Evolutionary conservation across 2,113 vertebrate species (phyloP), one percentile per base, ranked within the genome.

Genomic region (Amblyopsis rosae): DNA sequence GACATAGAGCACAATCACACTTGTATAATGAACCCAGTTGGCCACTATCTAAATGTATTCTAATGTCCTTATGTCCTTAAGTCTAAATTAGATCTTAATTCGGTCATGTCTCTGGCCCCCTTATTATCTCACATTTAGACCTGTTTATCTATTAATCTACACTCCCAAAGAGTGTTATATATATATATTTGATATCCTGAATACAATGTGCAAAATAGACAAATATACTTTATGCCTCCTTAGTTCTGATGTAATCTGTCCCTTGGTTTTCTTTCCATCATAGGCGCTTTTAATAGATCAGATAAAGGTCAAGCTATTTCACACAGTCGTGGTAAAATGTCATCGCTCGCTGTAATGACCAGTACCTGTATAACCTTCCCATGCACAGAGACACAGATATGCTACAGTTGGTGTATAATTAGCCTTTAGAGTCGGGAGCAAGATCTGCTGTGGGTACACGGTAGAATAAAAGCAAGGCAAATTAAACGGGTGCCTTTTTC

Each of bases 281-380:
- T 56, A 9, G 62, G 59, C 71, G 83, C 77, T 86, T 91, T 92
- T 90, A 90, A 93, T 92, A 89, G 88, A 90, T 84, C 79, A 70
- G 72, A 60, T 78, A 90, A 94, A 93, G 91, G 91, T 93, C 91
- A 86, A 66, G 80, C 82, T 90, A 83, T 87, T 89, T 88, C 77
- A 86, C 76, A 85, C 81, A 45, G 72, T 68, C 55, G 84, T 85
- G 85, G 90, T 93, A 89, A 90, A 93, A 92, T 92, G 92, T 90
- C 92, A 93, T 88, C 82, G 82, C 86, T 87, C 55, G 71, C 85
- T 82, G 77, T 92, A 91, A 92, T 92, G 90, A 88, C 87, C 73
- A 17, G 54, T 73, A 81, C 85, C 84, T 88, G 78, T 79, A 83
- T 72, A 86, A 89, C 89, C 84, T 87, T 76, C 12, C 51, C 53